Percentiles rank a stretch among this genome's conserved stretches.
Evolutionary conservation across 2,113 vertebrate genomes (phyloP).

Genomic region (Leptosomus discolor): DNA sequence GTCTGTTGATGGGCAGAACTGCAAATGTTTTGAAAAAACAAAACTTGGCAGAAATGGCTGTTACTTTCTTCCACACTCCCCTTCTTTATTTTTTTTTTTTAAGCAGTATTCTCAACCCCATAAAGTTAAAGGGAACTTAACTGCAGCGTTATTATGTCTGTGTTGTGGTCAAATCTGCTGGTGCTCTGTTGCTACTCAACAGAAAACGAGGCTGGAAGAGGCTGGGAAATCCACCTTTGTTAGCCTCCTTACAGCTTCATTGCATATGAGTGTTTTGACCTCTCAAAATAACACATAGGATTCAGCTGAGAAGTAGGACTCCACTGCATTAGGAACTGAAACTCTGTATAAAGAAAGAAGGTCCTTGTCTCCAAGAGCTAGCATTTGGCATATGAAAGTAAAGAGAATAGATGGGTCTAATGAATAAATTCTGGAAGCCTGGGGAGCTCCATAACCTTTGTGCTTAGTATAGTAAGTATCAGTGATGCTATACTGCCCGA

Average conservation of each 20-base stretch:
- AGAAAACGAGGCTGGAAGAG: not conserved
- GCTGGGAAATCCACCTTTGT: not conserved
- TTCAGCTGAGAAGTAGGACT: not conserved
- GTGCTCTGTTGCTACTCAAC: not conserved
- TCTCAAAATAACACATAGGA: rapidly evolving
- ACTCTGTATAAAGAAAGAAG: not conserved
- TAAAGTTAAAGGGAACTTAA: not conserved
- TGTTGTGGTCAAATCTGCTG: not conserved
- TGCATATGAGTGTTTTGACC: not conserved
- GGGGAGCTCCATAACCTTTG: not conserved
- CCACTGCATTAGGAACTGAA: not conserved
- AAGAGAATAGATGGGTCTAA: not conserved
- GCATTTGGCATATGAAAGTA: not conserved
- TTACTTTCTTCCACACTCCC: not conserved
- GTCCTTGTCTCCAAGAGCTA: not conserved
- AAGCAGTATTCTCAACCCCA: not conserved
- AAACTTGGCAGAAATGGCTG: not conserved
- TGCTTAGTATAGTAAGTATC: not conserved
- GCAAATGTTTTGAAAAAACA: not conserved
- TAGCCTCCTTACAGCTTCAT: rapidly evolving
- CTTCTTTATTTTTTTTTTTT: not conserved
- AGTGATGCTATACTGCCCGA: not conserved
- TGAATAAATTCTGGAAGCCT: not conserved
- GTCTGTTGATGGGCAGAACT: not conserved
- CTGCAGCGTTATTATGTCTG: not conserved